These are phyloP conservation scores for Drosophila ananassae DNA, from an alignment of 1,140 invertebrate species.

Conservation along the genomic window DNA sequence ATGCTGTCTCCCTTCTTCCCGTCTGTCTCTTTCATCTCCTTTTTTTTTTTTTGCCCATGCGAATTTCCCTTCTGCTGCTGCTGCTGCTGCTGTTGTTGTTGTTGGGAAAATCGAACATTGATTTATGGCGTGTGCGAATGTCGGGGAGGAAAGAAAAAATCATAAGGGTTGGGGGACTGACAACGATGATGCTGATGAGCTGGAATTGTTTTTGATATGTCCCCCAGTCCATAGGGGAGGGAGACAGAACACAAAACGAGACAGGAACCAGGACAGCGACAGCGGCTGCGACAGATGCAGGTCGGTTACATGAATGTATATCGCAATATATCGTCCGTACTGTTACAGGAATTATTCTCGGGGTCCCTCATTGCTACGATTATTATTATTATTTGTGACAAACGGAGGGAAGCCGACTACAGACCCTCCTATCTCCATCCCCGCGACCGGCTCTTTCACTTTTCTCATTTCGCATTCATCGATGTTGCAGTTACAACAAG, in stretches of 20 bases:
- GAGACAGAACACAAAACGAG: conserved; percentile 27
- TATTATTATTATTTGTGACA: conserved; percentile 71
- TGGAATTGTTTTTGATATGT: conserved; percentile 80
- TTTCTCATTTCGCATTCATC: conserved; percentile 69
- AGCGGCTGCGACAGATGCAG: conserved; percentile 54
- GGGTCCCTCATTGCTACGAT: conserved; percentile 41
- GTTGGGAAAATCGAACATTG: conserved; percentile 74
- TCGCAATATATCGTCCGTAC: conserved; percentile 6
- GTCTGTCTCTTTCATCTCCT: conserved; percentile 27
- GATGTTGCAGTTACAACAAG: conserved; percentile 66
- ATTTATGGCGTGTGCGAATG: conserved; percentile 76
- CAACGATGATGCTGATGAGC: conserved; percentile 79
- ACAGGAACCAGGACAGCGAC: conserved; percentile 22
- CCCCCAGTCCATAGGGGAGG: conserved; percentile 27
- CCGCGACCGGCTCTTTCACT: conserved; percentile 5
- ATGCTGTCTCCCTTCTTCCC: conserved; percentile 20
- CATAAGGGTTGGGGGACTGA: conserved; percentile 43
- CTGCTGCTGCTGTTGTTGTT: conserved; percentile 52
- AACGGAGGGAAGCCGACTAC: conserved; percentile 28
- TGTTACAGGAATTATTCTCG: conserved; percentile 41
- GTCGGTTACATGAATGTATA: conserved; percentile 50
- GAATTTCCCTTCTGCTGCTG: conserved; percentile 44
- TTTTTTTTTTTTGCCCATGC: conserved; percentile 37
- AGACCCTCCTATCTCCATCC: conserved; percentile 5
- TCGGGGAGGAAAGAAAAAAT: conserved; percentile 56